A percentile compares a stretch with the other conserved stretches of the same genome.
These are phyloP conservation scores for Drosophila nigrodunni DNA, from an alignment of 1,140 invertebrate genomes.

Conservation along the genomic window DNA sequence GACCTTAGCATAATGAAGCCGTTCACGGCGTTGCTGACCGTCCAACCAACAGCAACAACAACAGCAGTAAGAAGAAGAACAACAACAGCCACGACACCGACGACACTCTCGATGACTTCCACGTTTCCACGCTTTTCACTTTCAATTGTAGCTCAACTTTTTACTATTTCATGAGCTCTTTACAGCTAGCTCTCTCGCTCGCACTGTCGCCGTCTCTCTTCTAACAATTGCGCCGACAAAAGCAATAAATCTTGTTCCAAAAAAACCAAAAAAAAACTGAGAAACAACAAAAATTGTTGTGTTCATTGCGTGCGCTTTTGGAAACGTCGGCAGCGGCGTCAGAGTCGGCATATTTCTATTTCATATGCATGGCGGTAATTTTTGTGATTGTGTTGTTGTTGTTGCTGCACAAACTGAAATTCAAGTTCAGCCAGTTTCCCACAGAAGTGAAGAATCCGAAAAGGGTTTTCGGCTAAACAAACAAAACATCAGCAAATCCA, in stretches of 20 bases:
- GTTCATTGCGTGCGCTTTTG: conserved; percentile 73
- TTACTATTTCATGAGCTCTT: conserved; percentile 63
- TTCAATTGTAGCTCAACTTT: conserved; percentile 83
- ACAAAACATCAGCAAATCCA: conserved; percentile 26
- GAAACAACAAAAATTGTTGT: conserved; percentile 45
- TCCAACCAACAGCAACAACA: conserved; percentile 39
- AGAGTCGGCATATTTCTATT: conserved; percentile 72
- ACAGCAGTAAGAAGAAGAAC: conserved; percentile 12
- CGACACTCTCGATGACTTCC: conserved; percentile 81
- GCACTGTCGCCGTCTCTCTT: conserved; percentile 8
- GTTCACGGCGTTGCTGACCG: conserved; percentile 63
- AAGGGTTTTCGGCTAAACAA: conserved; percentile 75
- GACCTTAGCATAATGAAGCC: conserved; percentile 72
- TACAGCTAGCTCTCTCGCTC: conserved; percentile 31
- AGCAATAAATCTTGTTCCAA: conserved; percentile 73
- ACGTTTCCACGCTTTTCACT: conserved; percentile 84
- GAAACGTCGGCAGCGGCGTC: conserved; percentile 23
- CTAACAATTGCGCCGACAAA: conserved; percentile 76
- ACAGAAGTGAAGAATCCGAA: conserved; percentile 49
- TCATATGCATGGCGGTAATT: conserved; percentile 82
- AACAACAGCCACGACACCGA: conserved; percentile 17
- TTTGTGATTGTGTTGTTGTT: conserved; percentile 78
- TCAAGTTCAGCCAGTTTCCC: conserved; percentile 80
- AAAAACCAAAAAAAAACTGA: conserved; percentile 21
- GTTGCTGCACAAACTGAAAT: conserved; percentile 42